Conservation (phyloP, 2,797 vertebrate genomes). For the Phataginus tetradactyla region DNA sequence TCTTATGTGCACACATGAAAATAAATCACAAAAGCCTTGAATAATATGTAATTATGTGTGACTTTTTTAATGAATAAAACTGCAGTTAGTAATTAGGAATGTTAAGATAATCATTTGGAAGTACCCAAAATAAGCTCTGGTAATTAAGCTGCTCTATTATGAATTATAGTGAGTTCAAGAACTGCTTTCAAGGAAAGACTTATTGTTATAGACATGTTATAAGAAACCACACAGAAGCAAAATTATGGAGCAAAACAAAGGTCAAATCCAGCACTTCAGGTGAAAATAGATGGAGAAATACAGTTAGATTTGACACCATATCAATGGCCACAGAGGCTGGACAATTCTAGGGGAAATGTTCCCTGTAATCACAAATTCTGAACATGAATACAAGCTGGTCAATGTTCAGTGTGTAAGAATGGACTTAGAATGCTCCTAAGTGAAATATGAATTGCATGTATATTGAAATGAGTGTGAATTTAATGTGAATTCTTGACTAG, state of each 20-base stretch:
- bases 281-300: conserved; percentile 47
- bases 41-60: not conserved
- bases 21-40: not conserved
- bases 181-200: not conserved
- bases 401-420: not conserved
- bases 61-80: not conserved
- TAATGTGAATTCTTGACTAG: not conserved
- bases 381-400: not conserved
- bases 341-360: conserved; percentile 28
- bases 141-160: not conserved
- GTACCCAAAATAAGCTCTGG: not conserved
- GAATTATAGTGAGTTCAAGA: conserved; percentile 27
- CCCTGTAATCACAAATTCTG: not conserved
- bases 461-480: not conserved
- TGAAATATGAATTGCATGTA: not conserved
- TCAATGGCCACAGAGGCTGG: not conserved
- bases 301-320: not conserved
- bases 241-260: conserved; percentile 51
- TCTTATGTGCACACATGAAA: not conserved
- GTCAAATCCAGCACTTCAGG: not conserved
- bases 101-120: conserved; percentile 12
- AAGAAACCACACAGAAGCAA: conserved; percentile 11
- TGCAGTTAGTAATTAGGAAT: not conserved
- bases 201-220: not conserved
- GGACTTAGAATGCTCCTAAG: not conserved